Conservation (phyloP, 2,113 vertebrate genomes). For the Scatophagus argus region DNA sequence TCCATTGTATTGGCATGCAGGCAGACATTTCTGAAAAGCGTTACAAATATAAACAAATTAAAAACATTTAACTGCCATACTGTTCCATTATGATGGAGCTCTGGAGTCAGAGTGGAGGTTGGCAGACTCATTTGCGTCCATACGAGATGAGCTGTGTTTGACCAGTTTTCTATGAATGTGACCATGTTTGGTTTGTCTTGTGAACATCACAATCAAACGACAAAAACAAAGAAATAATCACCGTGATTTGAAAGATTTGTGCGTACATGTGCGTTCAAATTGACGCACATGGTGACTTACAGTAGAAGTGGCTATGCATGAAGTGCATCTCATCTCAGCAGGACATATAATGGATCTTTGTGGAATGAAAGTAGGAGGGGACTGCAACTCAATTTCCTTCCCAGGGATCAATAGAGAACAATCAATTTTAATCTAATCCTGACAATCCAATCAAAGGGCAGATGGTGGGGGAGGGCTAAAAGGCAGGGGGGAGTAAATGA, state of each 20-base stretch:
- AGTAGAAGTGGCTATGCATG: not conserved
- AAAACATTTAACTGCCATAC: no score
- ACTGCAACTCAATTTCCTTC: not conserved
- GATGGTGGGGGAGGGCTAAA: not conserved
- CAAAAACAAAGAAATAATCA: not conserved
- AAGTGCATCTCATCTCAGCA: not conserved
- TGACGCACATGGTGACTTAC: not conserved
- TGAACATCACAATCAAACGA: not conserved
- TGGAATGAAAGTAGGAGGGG: not conserved
- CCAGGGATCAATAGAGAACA: conserved; percentile 11
- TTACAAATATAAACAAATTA: no score
- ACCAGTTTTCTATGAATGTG: not conserved
- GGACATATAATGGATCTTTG: not conserved
- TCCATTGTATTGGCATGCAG: not conserved
- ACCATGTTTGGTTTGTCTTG: not conserved
- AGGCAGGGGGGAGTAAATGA: not conserved
- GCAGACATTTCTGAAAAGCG: not conserved
- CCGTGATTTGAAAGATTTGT: no score
- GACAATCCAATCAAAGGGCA: not conserved
- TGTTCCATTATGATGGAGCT: no score
- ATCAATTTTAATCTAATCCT: conserved; percentile 34
- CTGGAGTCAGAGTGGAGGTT: not conserved
- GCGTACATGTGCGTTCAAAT: not conserved
- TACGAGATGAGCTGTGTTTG: not conserved
- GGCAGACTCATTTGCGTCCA: not conserved